Percentiles rank a stretch among this genome's conserved stretches.
Conservation (phyloP, 2,888 invertebrate genomes). For the Reticulitermes lucifugus region DNA sequence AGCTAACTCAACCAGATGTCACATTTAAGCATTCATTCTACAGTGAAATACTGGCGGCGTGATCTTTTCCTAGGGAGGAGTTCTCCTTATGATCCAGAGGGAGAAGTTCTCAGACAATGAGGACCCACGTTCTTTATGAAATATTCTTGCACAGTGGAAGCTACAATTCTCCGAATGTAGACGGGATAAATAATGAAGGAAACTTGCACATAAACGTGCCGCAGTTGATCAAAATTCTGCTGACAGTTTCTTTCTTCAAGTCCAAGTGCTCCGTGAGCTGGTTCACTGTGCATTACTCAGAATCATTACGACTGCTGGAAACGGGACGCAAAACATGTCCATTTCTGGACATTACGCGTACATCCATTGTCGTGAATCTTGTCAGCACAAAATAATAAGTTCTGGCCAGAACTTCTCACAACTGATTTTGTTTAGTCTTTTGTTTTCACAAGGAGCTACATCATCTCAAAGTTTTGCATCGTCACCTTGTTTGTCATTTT, state of each 20-base stretch:
- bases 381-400: too few relatives aligned
- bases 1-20: constrained; percentile 1
- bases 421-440: too few relatives aligned
- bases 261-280: too few relatives aligned
- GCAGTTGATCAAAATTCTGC: constrained; percentile 33
- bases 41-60: background rate
- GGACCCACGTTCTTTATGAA: background rate
- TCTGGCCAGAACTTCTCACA: too few relatives aligned
- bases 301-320: too few relatives aligned
- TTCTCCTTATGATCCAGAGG: background rate
- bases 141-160: background rate
- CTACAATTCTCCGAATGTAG: background rate
- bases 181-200: background rate
- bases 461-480: too few relatives aligned
- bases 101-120: background rate
- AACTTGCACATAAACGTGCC: constrained; percentile 15
- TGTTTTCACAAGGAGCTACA: too few relatives aligned
- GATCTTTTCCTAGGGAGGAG: background rate
- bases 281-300: too few relatives aligned
- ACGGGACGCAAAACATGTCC: too few relatives aligned
- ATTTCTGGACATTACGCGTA: too few relatives aligned
- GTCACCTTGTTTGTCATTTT: too few relatives aligned
- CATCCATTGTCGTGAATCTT: too few relatives aligned
- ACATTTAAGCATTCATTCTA: background rate
- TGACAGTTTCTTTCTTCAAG: constrained; percentile 6